Evolutionary conservation across 2,888 invertebrate genomes (phyloP).

Genomic region (Morinoia aosen): DNA sequence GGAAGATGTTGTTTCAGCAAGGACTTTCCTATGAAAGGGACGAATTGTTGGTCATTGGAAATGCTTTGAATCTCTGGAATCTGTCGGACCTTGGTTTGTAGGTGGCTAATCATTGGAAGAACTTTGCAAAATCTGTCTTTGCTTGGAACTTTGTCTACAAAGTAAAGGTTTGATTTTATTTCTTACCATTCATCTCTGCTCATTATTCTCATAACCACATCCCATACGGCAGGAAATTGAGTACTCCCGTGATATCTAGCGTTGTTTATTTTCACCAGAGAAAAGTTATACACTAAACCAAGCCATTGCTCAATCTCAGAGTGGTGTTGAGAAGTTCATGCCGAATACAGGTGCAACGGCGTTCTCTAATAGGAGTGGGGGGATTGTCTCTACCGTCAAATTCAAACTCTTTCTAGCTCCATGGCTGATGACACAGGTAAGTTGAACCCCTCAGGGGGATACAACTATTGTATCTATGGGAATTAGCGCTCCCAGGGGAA

Average conservation of each 20-base stretch:
- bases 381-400: too few relatives aligned
- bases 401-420: too few relatives aligned
- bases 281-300: too few relatives aligned
- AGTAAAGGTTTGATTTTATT: background rate
- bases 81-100: background rate
- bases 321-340: slow-evolving; percentile 45
- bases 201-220: background rate
- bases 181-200: background rate
- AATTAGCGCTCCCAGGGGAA: too few relatives aligned
- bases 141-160: slow-evolving; percentile 34
- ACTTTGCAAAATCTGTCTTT: slow-evolving; percentile 37
- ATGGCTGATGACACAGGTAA: too few relatives aligned
- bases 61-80: slow-evolving; percentile 6
- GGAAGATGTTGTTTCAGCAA: slow-evolving; percentile 52
- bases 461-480: too few relatives aligned
- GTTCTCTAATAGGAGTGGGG: too few relatives aligned
- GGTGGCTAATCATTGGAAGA: slow-evolving; percentile 23
- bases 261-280: slow-evolving; percentile 44
- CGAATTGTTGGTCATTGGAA: slow-evolving; percentile 53
- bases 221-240: background rate
- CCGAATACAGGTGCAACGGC: slow-evolving; percentile 51
- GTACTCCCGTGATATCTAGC: slow-evolving; percentile 24
- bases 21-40: slow-evolving; percentile 47
- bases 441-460: too few relatives aligned
- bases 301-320: slow-evolving; percentile 55